Evolutionary conservation across 2,888 invertebrate species (phyloP).

Genomic region (Tuberolachnus salignus): DNA sequence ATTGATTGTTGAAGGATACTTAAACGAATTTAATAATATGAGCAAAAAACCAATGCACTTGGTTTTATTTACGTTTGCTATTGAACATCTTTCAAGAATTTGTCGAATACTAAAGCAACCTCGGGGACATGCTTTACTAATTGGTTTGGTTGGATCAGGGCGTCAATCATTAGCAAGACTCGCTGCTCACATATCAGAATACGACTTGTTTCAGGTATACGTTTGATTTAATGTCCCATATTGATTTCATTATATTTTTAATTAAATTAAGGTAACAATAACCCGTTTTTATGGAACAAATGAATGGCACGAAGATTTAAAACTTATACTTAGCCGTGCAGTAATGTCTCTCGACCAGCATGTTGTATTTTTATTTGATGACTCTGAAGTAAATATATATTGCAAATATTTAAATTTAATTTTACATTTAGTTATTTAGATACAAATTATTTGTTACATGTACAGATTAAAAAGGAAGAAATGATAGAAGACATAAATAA

Average conservation of each 20-base stretch:
- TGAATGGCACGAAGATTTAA: constrained; percentile 93
- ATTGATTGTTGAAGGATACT: constrained; percentile 82
- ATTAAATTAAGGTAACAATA: constrained; percentile 80
- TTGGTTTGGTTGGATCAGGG: constrained; percentile 93
- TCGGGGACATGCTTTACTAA: constrained; percentile 84
- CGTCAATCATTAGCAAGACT: constrained; percentile 88
- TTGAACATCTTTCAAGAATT: constrained; percentile 91
- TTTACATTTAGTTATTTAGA: background rate
- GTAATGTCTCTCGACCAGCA: constrained; percentile 83
- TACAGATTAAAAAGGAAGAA: constrained; percentile 85
- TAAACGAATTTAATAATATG: constrained; percentile 92
- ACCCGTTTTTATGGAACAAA: constrained; percentile 79
- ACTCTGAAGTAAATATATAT: constrained; percentile 73
- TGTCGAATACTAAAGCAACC: constrained; percentile 91
- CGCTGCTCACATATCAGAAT: constrained; percentile 92
- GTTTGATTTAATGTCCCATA: background rate
- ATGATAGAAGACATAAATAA: constrained; percentile 93
- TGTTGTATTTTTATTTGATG: constrained; percentile 88
- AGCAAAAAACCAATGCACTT: constrained; percentile 96
- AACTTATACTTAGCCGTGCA: constrained; percentile 74
- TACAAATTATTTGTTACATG: background rate
- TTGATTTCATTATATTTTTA: background rate
- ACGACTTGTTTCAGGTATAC: constrained; percentile 79
- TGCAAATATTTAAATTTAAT: background rate
- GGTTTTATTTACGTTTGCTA: constrained; percentile 87